These are phyloP conservation scores for Pomacea canaliculata DNA, from an alignment of 2,888 invertebrate genomes.

Conservation along the genomic window DNA sequence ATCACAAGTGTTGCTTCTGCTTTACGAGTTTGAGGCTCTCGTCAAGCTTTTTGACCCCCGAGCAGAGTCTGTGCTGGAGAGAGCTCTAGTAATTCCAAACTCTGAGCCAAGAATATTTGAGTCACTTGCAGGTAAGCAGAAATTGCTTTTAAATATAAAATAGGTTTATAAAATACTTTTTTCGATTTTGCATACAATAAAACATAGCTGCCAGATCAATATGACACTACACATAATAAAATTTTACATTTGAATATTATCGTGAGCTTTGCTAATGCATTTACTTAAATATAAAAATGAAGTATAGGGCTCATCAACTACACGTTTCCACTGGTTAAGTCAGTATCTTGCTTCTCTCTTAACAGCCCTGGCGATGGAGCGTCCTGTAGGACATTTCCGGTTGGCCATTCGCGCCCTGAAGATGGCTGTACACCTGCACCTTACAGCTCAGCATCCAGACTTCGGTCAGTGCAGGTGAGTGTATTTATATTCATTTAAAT, in stretches of 20 bases:
- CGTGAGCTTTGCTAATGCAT: no score
- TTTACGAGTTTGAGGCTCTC: constrained; percentile 67
- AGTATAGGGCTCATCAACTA: no score
- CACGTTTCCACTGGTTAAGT: no score
- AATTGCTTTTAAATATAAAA: no score
- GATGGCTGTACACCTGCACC: constrained; percentile 63
- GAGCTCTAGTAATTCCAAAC: constrained; percentile 56
- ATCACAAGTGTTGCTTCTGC: constrained; percentile 53
- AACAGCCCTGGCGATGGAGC: constrained; percentile 56
- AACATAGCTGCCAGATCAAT: background rate
- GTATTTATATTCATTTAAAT: background rate
- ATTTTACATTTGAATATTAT: no score
- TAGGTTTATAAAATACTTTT: no score
- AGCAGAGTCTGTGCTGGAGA: constrained; percentile 59
- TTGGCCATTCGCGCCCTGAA: constrained; percentile 60
- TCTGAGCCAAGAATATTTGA: constrained; percentile 65
- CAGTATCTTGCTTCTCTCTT: background rate
- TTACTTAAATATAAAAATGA: no score
- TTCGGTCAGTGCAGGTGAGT: constrained; percentile 60
- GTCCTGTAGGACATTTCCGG: constrained; percentile 49
- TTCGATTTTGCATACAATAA: background rate
- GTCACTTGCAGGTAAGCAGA: constrained; percentile 58
- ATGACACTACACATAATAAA: no score
- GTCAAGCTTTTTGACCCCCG: constrained; percentile 54
- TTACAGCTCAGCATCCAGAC: constrained; percentile 52